These are phyloP conservation scores for Cyprinodon brontotheroides DNA, from an alignment of 2,113 vertebrate species.

Conservation along the genomic window DNA sequence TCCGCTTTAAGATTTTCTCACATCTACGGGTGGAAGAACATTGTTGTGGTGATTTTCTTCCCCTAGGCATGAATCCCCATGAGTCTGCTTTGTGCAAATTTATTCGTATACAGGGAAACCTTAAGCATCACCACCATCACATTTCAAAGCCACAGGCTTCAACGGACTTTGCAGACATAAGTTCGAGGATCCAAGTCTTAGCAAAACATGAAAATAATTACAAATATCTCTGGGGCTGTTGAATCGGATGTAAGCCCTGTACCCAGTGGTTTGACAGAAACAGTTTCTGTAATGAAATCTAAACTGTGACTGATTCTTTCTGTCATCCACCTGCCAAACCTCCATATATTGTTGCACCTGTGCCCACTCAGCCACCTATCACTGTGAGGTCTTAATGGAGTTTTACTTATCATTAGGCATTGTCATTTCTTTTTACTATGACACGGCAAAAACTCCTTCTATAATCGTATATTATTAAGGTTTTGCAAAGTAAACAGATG, in stretches of 20 bases:
- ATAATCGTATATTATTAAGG: background rate
- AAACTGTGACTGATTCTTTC: constrained; percentile 33
- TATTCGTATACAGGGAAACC: constrained; percentile 3
- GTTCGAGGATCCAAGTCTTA: constrained; percentile 3
- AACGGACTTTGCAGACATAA: background rate
- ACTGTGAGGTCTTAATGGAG: constrained; percentile 28
- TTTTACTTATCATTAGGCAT: constrained; percentile 5
- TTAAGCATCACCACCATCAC: constrained; percentile 7
- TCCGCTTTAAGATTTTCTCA: constrained; percentile 26
- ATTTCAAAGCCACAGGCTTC: background rate
- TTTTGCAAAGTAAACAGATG: background rate
- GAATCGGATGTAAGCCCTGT: background rate
- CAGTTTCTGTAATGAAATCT: constrained; percentile 13
- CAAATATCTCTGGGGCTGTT: constrained; percentile 2
- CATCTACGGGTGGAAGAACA: constrained; percentile 18
- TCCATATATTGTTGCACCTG: constrained; percentile 44
- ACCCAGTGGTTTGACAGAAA: constrained; percentile 8
- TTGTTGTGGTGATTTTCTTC: constrained; percentile 43
- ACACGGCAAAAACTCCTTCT: background rate
- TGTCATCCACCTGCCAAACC: constrained; percentile 22
- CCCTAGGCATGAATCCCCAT: constrained; percentile 22
- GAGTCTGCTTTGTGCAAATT: constrained; percentile 7
- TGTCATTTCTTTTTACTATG: constrained; percentile 10
- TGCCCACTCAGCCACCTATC: constrained; percentile 33
- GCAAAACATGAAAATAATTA: background rate